Base-by-base conservation (phyloP, 2,113 vertebrate species). In the Spea bombifrons region DNA sequence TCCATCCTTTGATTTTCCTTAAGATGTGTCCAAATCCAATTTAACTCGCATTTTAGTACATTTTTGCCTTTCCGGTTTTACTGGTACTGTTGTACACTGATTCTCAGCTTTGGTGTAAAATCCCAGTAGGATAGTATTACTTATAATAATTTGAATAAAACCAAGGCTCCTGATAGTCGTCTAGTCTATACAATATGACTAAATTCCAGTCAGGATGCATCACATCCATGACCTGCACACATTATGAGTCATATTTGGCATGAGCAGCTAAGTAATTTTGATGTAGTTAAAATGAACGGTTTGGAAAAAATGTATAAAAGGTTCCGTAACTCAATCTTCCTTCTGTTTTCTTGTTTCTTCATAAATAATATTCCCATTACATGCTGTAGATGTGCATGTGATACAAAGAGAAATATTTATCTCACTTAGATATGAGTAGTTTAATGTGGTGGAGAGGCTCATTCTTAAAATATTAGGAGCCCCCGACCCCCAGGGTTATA, bases 171-270 rank as follows among this genome's bases (percentile, higher is more conserved):
- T 75, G 50, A n/a, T 17, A 67, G 74, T 45, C 55, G 49, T 68
- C 55, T 59, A 59, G 55, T 46, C 52, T 76, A 53, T 59, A 76
- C 45, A 64, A 76, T 64, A 57, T 47, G 52, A 59, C 52, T 47
- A 8, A 68, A 76, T 76, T 76, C 75, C 75, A 76, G 75, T 66
- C 52, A 68, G 50, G 43, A 68, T 76, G 66, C 66, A 76, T 76
- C 66, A 76, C 64, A 68, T 67, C 30, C 66, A 76, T 76, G 75
- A 69, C 75, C 66, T 76, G 75, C 45, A 76, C 50, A 69, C 65
- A 30, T 59, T 76, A 57, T 76, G 75, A 76, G 65, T 76, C 75
- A 76, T 57, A 52, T 76, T 76, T 76, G 75, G 75, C 75, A 69
- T 59, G 4, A 69, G 75, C 7, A 6, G 15, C 57, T 61, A 4